A percentile compares a stretch with the other conserved stretches of the same genome.
Conservation (phyloP, 2,888 invertebrate genomes). For the Xestoiulus laeticollis region DNA sequence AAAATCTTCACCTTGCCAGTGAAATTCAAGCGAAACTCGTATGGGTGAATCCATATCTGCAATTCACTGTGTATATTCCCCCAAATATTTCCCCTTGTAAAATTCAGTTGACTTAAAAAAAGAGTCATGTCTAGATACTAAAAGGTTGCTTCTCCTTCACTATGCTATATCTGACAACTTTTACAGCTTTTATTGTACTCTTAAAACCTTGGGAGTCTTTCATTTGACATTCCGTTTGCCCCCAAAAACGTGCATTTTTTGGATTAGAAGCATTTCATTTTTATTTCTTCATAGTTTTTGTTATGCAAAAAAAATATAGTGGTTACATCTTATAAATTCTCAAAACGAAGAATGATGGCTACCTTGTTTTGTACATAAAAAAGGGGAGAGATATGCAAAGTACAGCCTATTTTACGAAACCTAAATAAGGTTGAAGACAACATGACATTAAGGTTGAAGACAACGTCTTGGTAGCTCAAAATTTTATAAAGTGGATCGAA, state of each 20-base stretch:
- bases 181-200: background rate
- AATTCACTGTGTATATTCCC: background rate
- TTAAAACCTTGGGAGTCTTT: background rate
- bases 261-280: background rate
- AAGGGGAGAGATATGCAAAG: too few species aligned
- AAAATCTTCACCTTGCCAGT: background rate
- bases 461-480: too few species aligned
- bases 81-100: slow-evolving; percentile 6
- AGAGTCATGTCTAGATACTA: background rate
- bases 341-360: background rate
- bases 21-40: background rate
- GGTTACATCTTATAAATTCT: background rate
- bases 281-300: background rate
- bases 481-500: too few species aligned
- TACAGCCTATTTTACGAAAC: too few species aligned
- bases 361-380: background rate
- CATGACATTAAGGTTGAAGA: too few species aligned
- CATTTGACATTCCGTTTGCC: background rate
- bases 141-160: background rate
- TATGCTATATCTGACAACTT: background rate
- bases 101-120: background rate
- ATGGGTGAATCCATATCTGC: background rate
- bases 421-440: too few species aligned
- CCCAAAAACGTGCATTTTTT: background rate
- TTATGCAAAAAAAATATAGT: background rate